Conservation (phyloP, 1,140 invertebrate genomes). For the Charaxes varanes region DNA sequence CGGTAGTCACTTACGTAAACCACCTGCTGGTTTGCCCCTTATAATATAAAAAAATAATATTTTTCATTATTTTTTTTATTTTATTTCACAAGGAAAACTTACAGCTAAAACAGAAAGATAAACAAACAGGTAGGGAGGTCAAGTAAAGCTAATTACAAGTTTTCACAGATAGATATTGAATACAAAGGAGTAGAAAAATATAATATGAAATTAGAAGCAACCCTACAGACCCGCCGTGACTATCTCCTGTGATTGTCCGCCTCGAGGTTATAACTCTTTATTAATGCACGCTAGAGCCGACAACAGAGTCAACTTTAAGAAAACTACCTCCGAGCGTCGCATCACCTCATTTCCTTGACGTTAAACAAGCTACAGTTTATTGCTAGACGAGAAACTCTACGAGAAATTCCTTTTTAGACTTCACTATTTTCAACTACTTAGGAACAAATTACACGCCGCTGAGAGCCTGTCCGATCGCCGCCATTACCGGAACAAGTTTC, state of each 20-base stretch:
- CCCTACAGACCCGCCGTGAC: no score
- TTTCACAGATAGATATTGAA: no score
- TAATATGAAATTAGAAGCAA: no score
- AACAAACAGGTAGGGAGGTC: no score
- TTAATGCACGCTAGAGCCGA: constrained; percentile 37
- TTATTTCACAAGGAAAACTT: no score
- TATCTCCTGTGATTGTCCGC: constrained; percentile 25
- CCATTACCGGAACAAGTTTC: constrained; percentile 42
- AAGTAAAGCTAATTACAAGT: no score
- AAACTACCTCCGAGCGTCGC: constrained; percentile 36
- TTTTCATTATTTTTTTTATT: no score
- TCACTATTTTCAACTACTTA: constrained; percentile 41
- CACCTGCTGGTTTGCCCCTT: no score
- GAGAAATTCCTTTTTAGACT: constrained; percentile 42
- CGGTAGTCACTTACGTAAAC: no score
- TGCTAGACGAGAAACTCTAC: constrained; percentile 36
- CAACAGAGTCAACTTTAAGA: constrained; percentile 48
- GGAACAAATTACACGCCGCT: constrained; percentile 40
- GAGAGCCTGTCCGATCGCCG: constrained; percentile 35
- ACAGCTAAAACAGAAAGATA: no score
- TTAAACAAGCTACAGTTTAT: constrained; percentile 57
- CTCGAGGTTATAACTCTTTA: constrained; percentile 33
- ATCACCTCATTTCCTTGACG: constrained; percentile 39
- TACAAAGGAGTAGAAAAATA: no score
- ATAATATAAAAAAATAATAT: no score